These are phyloP conservation scores for Heliconius nattereri DNA, from an alignment of 1,140 invertebrate species.

Conservation along the genomic window DNA sequence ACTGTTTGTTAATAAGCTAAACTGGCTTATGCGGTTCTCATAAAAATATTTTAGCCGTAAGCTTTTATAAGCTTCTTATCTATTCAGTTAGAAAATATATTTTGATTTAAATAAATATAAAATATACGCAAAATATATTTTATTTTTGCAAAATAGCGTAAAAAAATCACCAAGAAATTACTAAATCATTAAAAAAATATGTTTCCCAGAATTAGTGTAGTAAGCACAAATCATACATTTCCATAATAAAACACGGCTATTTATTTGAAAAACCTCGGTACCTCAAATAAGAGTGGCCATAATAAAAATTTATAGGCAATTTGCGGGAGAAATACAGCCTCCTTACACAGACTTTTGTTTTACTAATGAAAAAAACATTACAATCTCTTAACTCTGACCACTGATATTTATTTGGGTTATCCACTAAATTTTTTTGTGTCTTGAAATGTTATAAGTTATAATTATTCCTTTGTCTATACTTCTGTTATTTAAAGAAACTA, in stretches of 20 bases:
- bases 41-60: too few species aligned
- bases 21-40: too few species aligned
- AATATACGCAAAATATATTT: background rate
- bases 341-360: conserved; percentile 61
- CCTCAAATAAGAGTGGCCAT: conserved; percentile 71
- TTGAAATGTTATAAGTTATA: background rate
- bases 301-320: conserved; percentile 77
- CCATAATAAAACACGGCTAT: conserved; percentile 62
- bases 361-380: conserved; percentile 59
- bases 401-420: background rate
- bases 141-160: background rate
- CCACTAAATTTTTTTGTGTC: background rate
- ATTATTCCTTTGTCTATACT: background rate
- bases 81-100: too few species aligned
- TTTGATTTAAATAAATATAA: background rate
- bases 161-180: background rate
- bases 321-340: conserved; percentile 65
- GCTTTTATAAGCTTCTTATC: too few species aligned
- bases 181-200: background rate
- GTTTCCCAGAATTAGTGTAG: background rate
- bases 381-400: conserved; percentile 32
- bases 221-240: conserved; percentile 46
- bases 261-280: conserved; percentile 63
- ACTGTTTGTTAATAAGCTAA: too few species aligned
- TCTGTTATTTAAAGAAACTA: too few species aligned